A percentile compares a stretch with the other conserved stretches of the same genome.
Evolutionary conservation across 2,888 invertebrate genomes (phyloP).

Genomic region (Quadroppia sp.): DNA sequence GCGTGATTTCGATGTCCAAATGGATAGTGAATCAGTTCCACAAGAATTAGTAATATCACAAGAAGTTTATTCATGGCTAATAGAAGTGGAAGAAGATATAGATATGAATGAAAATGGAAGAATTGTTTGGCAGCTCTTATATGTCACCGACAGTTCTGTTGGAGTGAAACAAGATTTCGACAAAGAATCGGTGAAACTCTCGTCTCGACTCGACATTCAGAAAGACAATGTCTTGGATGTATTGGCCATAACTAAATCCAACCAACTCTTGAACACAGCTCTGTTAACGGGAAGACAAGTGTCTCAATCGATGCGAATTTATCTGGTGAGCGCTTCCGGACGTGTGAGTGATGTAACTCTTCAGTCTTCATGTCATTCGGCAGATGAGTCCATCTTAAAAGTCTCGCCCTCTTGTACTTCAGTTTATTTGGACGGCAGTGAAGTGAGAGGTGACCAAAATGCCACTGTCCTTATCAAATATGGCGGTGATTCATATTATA

Average conservation of each 20-base stretch:
- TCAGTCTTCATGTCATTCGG: constrained; percentile 88
- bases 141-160: constrained; percentile 55
- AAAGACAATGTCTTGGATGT: constrained; percentile 92
- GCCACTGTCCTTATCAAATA: constrained; percentile 77
- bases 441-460: constrained; percentile 87
- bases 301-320: constrained; percentile 89
- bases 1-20: constrained; percentile 32
- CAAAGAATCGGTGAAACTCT: constrained; percentile 61
- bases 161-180: constrained; percentile 51
- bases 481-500: constrained; percentile 76
- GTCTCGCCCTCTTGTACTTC: constrained; percentile 94
- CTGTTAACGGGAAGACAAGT: constrained; percentile 89
- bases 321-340: constrained; percentile 88
- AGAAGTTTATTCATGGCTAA: constrained; percentile 84
- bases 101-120: constrained; percentile 70
- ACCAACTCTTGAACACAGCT: constrained; percentile 92
- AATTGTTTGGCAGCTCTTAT: constrained; percentile 78
- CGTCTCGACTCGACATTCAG: constrained; percentile 78
- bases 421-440: constrained; percentile 92
- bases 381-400: constrained; percentile 92
- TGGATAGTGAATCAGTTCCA: constrained; percentile 3
- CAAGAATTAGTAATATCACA: constrained; percentile 54
- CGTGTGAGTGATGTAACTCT: constrained; percentile 91
- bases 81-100: constrained; percentile 76
- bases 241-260: constrained; percentile 90